Evolutionary conservation across 2,797 vertebrate genomes (phyloP).

Genomic region (Premnoplex brunnescens): DNA sequence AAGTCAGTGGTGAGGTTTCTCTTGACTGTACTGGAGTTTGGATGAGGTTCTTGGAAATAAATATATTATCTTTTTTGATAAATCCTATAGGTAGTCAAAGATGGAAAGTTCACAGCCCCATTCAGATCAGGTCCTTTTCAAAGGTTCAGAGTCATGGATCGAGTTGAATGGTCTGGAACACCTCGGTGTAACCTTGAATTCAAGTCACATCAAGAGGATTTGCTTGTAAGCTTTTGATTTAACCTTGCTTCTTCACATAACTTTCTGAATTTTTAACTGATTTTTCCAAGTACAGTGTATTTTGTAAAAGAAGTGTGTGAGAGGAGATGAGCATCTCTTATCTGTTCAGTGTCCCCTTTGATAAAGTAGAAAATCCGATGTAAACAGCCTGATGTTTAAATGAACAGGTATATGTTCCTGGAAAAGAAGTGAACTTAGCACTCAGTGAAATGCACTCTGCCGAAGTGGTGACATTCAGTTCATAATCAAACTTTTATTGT

Average conservation of each 20-base stretch:
- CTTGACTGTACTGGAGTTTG: not conserved
- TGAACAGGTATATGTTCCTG: not conserved
- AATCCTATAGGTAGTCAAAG: not conserved
- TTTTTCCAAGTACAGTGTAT: not conserved
- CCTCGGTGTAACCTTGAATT: not conserved
- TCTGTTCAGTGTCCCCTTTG: not conserved
- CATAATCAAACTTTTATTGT: constrained; percentile 7
- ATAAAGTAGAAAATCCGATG: not conserved
- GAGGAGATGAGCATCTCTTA: not conserved
- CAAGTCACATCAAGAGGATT: not conserved
- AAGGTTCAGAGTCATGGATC: not conserved
- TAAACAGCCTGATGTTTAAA: constrained; percentile 9
- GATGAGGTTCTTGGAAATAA: not conserved
- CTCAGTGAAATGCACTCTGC: not conserved
- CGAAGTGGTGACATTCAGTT: constrained; percentile 28
- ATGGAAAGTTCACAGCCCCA: not conserved
- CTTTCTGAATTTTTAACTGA: not conserved
- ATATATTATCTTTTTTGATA: not conserved
- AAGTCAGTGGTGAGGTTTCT: not conserved
- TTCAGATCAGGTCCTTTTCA: not conserved
- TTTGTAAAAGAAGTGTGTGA: not conserved
- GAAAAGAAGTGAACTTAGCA: not conserved
- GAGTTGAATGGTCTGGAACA: not conserved
- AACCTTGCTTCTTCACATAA: not conserved
- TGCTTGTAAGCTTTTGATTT: not conserved